phyloP scores from a whole-genome alignment of 2,797 vertebrate species.

The Sus cebifrons region DNA sequence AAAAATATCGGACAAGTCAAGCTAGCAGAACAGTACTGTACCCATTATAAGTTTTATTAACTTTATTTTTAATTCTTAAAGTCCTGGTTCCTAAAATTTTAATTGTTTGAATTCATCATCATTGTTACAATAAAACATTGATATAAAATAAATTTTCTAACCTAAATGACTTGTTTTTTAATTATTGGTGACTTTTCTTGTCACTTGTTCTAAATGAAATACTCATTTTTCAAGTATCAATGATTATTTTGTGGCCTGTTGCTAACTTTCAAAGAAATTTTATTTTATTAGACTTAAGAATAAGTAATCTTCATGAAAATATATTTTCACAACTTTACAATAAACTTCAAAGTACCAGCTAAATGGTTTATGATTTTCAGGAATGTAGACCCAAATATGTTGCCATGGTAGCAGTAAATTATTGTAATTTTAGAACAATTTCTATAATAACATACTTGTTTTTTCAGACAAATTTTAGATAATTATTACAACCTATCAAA shows the following conservation, averaged over 20 bases:
- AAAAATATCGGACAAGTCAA: constrained; percentile 41
- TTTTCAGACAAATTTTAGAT: not conserved
- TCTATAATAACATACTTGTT: not conserved
- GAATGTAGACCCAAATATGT: not conserved
- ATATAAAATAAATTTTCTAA: not conserved
- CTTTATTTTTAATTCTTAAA: constrained; percentile 31
- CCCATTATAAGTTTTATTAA: not conserved
- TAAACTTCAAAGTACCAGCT: not conserved
- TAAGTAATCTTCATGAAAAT: not conserved
- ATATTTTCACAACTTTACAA: constrained; percentile 31
- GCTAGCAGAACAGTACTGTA: not conserved
- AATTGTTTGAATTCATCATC: not conserved
- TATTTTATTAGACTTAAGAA: not conserved
- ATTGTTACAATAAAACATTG: constrained; percentile 12
- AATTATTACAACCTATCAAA: constrained; percentile 21
- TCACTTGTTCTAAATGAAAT: not conserved
- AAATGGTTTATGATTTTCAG: constrained; percentile 30
- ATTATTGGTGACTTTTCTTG: not conserved
- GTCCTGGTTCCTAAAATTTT: not conserved
- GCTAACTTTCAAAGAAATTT: not conserved
- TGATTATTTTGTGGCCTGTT: not conserved
- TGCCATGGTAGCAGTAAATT: constrained; percentile 4
- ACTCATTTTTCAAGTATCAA: not conserved
- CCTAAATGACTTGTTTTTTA: not conserved
- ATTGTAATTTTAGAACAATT: not conserved